phyloP scores from a whole-genome alignment of 2,888 invertebrate genomes.

The Drosophila buzzatii region DNA sequence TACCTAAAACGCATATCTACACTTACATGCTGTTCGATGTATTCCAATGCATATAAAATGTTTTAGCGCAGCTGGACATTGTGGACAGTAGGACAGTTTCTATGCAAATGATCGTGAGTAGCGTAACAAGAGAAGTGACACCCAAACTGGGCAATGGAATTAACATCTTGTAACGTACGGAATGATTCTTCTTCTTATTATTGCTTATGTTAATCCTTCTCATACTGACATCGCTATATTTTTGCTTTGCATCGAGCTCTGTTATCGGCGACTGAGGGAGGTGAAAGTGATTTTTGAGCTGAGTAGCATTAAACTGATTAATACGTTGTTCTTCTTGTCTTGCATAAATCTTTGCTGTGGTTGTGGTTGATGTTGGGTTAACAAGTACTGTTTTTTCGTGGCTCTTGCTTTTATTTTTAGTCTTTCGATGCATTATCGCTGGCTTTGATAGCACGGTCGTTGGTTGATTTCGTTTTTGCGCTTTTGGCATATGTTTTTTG shows the following conservation, averaged over 20 bases:
- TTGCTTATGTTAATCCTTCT: constrained; percentile 29
- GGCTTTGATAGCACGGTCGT: constrained; percentile 28
- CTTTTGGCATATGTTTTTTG: constrained; percentile 38
- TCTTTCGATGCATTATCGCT: constrained; percentile 61
- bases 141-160: constrained; percentile 83
- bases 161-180: constrained; percentile 69
- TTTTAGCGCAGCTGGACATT: constrained; percentile 91
- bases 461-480: constrained; percentile 31
- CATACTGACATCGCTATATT: constrained; percentile 2
- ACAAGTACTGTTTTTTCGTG: not conserved
- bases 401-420: constrained; percentile 66
- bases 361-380: not conserved
- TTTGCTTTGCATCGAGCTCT: not conserved
- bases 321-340: not conserved
- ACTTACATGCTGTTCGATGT: constrained; percentile 92
- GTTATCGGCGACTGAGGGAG: not conserved
- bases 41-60: constrained; percentile 96
- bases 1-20: too few species aligned
- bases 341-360: not conserved
- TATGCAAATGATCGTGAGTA: constrained; percentile 87
- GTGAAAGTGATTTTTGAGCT: constrained; percentile 5
- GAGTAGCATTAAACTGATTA: constrained; percentile 1
- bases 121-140: constrained; percentile 86
- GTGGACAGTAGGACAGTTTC: constrained; percentile 87
- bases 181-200: constrained; percentile 24